Conservation (phyloP, 2,797 vertebrate genomes). For the Zenarchopterus dispar region DNA sequence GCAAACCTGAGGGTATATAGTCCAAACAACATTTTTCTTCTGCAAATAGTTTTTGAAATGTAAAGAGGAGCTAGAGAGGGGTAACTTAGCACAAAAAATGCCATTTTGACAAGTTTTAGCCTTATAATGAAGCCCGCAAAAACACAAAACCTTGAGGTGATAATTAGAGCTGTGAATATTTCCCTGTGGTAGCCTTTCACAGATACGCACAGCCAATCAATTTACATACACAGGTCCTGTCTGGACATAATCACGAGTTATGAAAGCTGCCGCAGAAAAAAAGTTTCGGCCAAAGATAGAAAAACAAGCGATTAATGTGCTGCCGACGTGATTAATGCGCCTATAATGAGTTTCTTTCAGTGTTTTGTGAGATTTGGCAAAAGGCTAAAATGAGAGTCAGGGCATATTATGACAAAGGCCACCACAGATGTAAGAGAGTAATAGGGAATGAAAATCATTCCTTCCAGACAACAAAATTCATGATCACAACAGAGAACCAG, state of each 20-base stretch:
- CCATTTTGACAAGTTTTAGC: slow-evolving; percentile 44
- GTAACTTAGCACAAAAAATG: neutral
- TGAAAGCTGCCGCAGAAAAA: slow-evolving; percentile 21
- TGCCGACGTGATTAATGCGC: slow-evolving; percentile 29
- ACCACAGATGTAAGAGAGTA: slow-evolving; percentile 17
- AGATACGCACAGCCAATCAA: slow-evolving; percentile 34
- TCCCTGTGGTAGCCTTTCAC: slow-evolving; percentile 16
- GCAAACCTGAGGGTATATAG: slow-evolving; percentile 32
- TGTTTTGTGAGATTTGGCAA: slow-evolving; percentile 36
- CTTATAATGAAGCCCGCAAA: slow-evolving; percentile 32
- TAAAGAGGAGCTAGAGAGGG: slow-evolving; percentile 13
- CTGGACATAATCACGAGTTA: slow-evolving; percentile 50
- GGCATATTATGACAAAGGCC: slow-evolving; percentile 4
- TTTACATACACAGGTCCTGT: slow-evolving; percentile 17
- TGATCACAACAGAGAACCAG: slow-evolving; percentile 16
- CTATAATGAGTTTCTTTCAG: slow-evolving; percentile 49
- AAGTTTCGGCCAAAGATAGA: slow-evolving; percentile 10
- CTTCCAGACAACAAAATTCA: slow-evolving; percentile 15
- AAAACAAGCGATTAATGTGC: slow-evolving; percentile 47
- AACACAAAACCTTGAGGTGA: slow-evolving; percentile 20
- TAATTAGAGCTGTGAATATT: slow-evolving; percentile 26
- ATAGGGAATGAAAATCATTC: slow-evolving; percentile 21
- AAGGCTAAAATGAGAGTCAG: slow-evolving; percentile 30
- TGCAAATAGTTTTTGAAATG: slow-evolving; percentile 50
- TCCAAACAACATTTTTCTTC: slow-evolving; percentile 21